Base-by-base conservation (phyloP, 2,113 vertebrate species). In the Thoracochromis brauschi region DNA sequence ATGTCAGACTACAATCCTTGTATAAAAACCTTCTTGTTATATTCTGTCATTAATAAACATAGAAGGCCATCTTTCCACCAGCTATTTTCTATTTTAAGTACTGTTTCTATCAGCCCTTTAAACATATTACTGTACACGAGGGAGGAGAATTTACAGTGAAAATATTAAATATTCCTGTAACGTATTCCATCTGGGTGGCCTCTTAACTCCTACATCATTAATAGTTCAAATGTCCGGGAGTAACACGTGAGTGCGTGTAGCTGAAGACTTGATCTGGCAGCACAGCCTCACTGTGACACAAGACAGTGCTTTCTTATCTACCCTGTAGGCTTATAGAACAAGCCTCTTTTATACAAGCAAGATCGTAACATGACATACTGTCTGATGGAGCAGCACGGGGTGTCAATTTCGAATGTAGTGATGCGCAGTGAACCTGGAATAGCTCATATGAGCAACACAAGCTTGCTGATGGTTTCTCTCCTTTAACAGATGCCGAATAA, bases 321-420 rank as follows among this genome's bases (percentile, higher is more conserved):
- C 12, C 7, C 84, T 45, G 40, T 21, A 68, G 42, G 84, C 89
- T 91, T 90, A 85, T 55, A 83, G 58, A 87, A 88, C 65, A 89
- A 82, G 31, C 24, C 47, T 42, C 8, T 55, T 83, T 86, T 7
- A 82, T 5, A 87, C 14, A 45, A 58, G 55, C 21, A 8, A 85
- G 16, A 89, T 51, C 71, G 24, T 1, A 35, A 19, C 26, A n/a
- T 4, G 5, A 45, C 40, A 42, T 17, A 17, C 13, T 19, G 24
- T 21, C 57, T 65, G 7, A 13, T 60, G 12, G 65, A 40, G 68
- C 45, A n/a, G 14, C 40, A 54, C 17, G 10, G 12, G 8, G 45
- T 19, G 45, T 14, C 5, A n/a, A 79, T 84, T 58, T 57, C 45
- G n/a, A 12, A 57, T 49, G 78, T 7, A 45, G 47, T 26, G 13